These are phyloP conservation scores for Lithobates pipiens DNA, from an alignment of 2,797 vertebrate species.

Conservation along the genomic window DNA sequence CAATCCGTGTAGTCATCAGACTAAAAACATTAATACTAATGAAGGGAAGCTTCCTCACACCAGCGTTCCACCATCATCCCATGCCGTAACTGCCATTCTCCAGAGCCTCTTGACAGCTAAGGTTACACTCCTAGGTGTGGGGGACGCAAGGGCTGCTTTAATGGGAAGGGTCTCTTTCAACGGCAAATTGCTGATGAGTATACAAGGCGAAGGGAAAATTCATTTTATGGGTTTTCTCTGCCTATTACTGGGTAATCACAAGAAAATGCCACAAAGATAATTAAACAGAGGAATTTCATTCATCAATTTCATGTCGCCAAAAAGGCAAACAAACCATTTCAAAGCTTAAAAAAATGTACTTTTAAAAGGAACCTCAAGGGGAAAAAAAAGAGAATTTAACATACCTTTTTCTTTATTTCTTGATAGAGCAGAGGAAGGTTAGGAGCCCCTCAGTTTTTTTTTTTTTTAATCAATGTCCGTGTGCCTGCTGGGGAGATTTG, in stretches of 20 bases:
- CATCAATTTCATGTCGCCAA: background rate
- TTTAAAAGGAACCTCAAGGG: background rate
- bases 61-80: background rate
- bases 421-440: too few relatives aligned
- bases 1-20: background rate
- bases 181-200: background rate
- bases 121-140: background rate
- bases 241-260: background rate
- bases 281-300: background rate
- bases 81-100: too few relatives aligned
- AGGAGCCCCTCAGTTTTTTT: too few relatives aligned
- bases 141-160: background rate
- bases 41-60: constrained; percentile 42
- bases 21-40: constrained; percentile 40
- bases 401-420: background rate
- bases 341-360: background rate
- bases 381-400: background rate
- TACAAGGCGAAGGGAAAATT: background rate
- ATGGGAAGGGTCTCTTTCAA: background rate
- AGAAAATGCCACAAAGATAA: background rate
- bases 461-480: too few relatives aligned
- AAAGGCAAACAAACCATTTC: background rate
- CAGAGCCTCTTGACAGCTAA: background rate
- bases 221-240: background rate
- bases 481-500: too few relatives aligned